Percentiles rank a stretch among this genome's conserved stretches.
Evolutionary conservation across 2,888 invertebrate genomes (phyloP).

Genomic region (Drosophila silvestris): DNA sequence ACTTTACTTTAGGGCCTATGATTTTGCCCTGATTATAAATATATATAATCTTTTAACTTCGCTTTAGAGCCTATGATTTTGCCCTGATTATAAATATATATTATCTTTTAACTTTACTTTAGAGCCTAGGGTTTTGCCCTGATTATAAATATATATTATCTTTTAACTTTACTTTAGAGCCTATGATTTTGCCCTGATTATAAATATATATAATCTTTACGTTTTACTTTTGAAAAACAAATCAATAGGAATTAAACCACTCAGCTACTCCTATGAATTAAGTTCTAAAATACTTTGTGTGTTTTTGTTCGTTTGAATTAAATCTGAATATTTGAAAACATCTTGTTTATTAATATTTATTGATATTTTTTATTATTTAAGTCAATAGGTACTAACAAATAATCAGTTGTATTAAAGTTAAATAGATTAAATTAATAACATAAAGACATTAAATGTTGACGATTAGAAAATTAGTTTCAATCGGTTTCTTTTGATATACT

Average conservation of each 20-base stretch:
- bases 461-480: not conserved
- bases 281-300: not conserved
- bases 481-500: not conserved
- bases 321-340: not conserved
- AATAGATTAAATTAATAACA: not conserved
- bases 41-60: not conserved
- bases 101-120: not conserved
- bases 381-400: not conserved
- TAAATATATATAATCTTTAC: not conserved
- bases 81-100: too few relatives aligned
- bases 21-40: accelerated
- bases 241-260: not conserved
- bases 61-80: accelerated
- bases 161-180: accelerated
- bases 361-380: not conserved
- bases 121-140: accelerated
- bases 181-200: accelerated
- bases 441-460: not conserved
- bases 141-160: not conserved
- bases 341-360: not conserved
- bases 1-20: accelerated
- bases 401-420: not conserved
- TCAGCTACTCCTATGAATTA: not conserved
- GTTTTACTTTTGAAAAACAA: not conserved
- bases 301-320: not conserved